Evolutionary conservation across 2,888 invertebrate genomes (phyloP), one percentile per base, ranked within the genome.

Genomic region (Gerris lacustris): DNA sequence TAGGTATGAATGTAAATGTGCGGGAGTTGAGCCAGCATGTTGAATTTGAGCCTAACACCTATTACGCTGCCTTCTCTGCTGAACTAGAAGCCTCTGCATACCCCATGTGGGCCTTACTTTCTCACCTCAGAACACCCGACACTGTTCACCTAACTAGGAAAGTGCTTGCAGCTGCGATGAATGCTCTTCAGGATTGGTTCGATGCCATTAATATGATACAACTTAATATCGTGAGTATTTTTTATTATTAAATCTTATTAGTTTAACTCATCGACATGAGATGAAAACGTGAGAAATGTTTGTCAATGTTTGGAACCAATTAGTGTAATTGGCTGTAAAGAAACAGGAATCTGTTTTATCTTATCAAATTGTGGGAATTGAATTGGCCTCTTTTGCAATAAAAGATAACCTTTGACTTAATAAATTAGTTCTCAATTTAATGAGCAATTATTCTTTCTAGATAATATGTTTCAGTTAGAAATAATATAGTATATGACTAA

Each of bases 61-160:
- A 97, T 83, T 97, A 96, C 83, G 95, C 96, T 67, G 96, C 97
- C 45, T 98, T 97, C 83, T 94, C 95, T 73, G 96, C 96, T 76
- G 97, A 98, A 83, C 82, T 97, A 76, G 97, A 98, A 83, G 95
- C 96, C 44, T 94, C 94, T 77, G 94, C 96, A 15, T 94, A 96
- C 82, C 96, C 96, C 2, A 95, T 97, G 96, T 97, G 96, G 96
- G 94, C 95, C 15, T 86, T 97, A 72, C 90, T 96, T 70, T 89
- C 91, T 66, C 96, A 97, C 83, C 84, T 95, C 55, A 86, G 87
- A 73, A 90, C 89, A 78, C 84, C 86, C 7, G 84, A 85, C 75
- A 90, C 90, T 77, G 77, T 80, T 44, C 84, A 86, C 75, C 84
- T 92, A 63, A 92, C 92, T 68, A 86, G 87, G 75, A 86, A 90